Percentiles rank a stretch among this genome's conserved stretches.
phyloP scores from a whole-genome alignment of 2,888 invertebrate genomes.

The Rhagium mordax region DNA sequence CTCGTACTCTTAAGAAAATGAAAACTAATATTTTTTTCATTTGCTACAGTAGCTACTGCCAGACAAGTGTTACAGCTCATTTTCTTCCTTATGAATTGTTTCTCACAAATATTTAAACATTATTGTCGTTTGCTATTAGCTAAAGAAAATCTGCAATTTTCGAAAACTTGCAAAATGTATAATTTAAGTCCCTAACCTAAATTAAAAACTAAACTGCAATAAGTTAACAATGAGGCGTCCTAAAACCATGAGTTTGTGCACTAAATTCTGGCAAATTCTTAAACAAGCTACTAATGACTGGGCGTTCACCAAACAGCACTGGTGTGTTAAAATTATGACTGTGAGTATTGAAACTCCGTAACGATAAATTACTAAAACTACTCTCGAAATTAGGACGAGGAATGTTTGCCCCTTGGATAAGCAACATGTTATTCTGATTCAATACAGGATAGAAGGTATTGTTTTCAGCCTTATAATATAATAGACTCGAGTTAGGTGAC shows the following conservation, averaged over 20 bases:
- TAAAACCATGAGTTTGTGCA: slow-evolving; percentile 19
- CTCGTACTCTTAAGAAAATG: no score
- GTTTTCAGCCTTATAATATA: slow-evolving; percentile 46
- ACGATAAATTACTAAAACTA: slow-evolving; percentile 36
- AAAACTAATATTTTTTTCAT: no score
- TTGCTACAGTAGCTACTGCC: no score
- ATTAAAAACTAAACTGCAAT: neutral
- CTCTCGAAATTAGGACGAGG: slow-evolving; percentile 34
- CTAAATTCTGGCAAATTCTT: slow-evolving; percentile 33
- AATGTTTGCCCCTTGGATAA: slow-evolving; percentile 41
- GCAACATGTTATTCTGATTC: slow-evolving; percentile 47
- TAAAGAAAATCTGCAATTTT: neutral
- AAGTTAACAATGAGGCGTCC: slow-evolving; percentile 17
- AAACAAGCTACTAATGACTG: slow-evolving; percentile 38
- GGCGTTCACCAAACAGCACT: slow-evolving; percentile 33
- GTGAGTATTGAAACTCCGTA: slow-evolving; percentile 17
- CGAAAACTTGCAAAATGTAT: neutral
- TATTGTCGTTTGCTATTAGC: neutral
- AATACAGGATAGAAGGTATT: slow-evolving; percentile 49
- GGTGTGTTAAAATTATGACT: slow-evolving; percentile 22
- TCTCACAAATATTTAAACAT: no score
- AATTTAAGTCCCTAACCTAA: neutral
- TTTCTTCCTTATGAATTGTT: no score
- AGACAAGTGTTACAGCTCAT: no score
- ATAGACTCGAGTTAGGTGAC: slow-evolving; percentile 8